Evolutionary conservation across 2,888 invertebrate species (phyloP), one percentile per base, ranked within the genome.

Genomic region (Drosophila lutescens): DNA sequence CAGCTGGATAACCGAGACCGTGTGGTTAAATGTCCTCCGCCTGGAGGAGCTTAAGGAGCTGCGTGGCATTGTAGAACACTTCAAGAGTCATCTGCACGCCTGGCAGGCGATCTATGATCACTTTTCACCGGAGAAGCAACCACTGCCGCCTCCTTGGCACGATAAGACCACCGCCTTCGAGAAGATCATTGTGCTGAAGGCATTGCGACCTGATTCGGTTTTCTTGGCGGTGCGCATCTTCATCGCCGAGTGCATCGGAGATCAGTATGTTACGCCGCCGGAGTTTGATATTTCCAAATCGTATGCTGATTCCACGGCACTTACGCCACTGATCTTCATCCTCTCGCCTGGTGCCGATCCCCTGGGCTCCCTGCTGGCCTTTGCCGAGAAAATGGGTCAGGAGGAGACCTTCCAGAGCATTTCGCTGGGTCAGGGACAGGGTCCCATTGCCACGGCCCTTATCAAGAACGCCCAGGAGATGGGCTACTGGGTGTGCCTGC

Each of bases 301-400:
- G 76, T 98, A 94, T 92, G 95, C 94, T 0, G 97, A 98, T 90
- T 97, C 97, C 0, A 95, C 95, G 59, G 94, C 95, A 0, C 92
- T 94, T 2, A 95, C 95, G 0, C 98, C 98, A 0, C 93, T 98
- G 57, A 95, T 98, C 61, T 98, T 98, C 89, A 96, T 98, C 17
- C 93, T 98, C 0, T 97, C 97, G 2, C 96, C 97, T 0, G 98
- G 98, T 9, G 97, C 97, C 0, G 98, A 98, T 92, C 98, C 98
- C 0, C 77, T 92, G 68, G 91, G 91, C 13, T 91, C 92, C 0
- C 74, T 92, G 23, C 55, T 92, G 36, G 76, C 86, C 84, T 98
- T 97, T 90, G 97, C 97, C 0, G 97, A 97, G 54, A 95, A 94
- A 82, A 94, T 95, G 94, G 95, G 95, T 78, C 95, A 96, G 93